Base-by-base conservation (phyloP, 2,797 vertebrate genomes). In the Periophthalmus magnuspinnatus region DNA sequence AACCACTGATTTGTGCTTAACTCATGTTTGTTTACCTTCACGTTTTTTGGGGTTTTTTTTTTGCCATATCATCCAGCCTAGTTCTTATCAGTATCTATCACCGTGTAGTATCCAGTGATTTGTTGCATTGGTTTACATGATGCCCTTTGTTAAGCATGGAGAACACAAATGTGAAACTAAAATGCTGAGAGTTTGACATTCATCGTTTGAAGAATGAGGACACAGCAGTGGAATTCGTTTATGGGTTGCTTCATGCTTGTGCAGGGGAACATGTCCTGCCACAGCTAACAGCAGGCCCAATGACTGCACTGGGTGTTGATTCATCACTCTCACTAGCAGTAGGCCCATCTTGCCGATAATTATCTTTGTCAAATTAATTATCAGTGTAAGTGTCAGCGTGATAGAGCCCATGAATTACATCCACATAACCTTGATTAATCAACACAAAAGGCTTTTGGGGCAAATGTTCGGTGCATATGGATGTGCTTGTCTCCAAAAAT, bases 351-450 rank as follows among this genome's bases (percentile, higher is more conserved):
- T 76, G 76, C 78, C 79, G 80, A 90, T 91, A 88, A 90, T 90
- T 89, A 86, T 88, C 85, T 86, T 84, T 87, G 87, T 87, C 85
- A 87, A 83, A 89, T 87, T 76, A 87, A 91, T 91, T 85, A 86
- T 81, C 82, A 83, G 81, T 77, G 67, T 83, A 84, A 87, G 86
- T 89, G 86, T 88, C 86, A 86, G 75, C 74, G 52, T 77, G 85
- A 84, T 82, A 70, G 79, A 81, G 74, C 68, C 65, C 5, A 88
- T 82, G 84, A 86, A 86, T 88, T 90, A 83, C 85, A 81, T 78
- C 83, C 87, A 77, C 83, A 89, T 88, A 87, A 89, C 87, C 88
- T 88, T 88, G 80, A 88, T 87, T 87, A 81, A 89, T 90, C 86
- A 89, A 84, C 83, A 72, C 80, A 86, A 88, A n/a, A 77, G 61